phyloP scores from a whole-genome alignment of 2,113 vertebrate species.

The Ursus arctos region DNA sequence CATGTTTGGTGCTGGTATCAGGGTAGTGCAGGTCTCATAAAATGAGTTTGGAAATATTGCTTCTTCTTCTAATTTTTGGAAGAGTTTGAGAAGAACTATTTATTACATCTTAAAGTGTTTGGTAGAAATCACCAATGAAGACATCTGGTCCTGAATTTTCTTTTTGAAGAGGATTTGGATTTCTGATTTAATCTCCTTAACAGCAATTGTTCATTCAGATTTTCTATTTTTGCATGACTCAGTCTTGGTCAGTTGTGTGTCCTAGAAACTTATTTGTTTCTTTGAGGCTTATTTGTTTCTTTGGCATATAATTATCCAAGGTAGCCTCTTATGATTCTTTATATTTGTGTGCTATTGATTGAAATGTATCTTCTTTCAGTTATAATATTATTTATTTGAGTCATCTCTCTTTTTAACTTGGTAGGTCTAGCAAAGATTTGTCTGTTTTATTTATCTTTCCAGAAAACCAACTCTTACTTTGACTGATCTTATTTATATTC shows the following conservation, averaged over 20 bases:
- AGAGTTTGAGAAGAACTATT: neutral
- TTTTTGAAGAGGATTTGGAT: neutral
- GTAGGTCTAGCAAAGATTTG: neutral
- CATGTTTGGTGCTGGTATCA: neutral
- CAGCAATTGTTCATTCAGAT: neutral
- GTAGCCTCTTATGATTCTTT: neutral
- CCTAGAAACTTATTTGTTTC: neutral
- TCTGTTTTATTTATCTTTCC: neutral
- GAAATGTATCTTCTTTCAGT: neutral
- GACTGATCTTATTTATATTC: neutral
- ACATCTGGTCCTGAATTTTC: neutral
- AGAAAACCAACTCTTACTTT: neutral
- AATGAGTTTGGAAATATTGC: neutral
- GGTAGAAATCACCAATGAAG: neutral
- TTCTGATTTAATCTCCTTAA: neutral
- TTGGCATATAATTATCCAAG: neutral
- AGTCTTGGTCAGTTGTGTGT: neutral
- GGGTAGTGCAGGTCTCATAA: neutral
- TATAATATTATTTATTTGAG: neutral
- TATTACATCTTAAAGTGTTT: neutral
- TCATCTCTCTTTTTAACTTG: neutral
- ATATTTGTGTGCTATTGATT: neutral
- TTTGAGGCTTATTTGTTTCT: neutral
- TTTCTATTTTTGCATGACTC: neutral
- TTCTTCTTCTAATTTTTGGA: neutral